These are phyloP conservation scores for Corydoras maculifer DNA, from an alignment of 2,113 vertebrate genomes.

Conservation along the genomic window DNA sequence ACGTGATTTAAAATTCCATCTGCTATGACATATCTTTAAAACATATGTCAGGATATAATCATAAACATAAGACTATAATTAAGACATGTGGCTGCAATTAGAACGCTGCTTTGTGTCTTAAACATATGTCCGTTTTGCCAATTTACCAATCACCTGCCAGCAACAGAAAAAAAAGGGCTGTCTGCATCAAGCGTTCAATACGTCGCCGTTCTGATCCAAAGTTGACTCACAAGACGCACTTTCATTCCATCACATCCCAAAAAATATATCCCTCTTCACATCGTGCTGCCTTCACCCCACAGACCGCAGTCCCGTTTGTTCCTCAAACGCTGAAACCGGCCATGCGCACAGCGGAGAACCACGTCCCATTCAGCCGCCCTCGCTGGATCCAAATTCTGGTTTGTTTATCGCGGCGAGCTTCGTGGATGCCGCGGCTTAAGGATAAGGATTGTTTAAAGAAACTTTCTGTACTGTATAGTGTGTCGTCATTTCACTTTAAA, in stretches of 20 bases:
- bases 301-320: too few relatives aligned
- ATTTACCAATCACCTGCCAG: slow-evolving; percentile 38
- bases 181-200: not conserved
- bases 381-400: too few relatives aligned
- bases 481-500: not conserved
- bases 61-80: slow-evolving; percentile 42
- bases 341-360: too few relatives aligned
- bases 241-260: not conserved
- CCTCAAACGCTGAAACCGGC: too few relatives aligned
- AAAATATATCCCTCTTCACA: not conserved
- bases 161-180: slow-evolving; percentile 43
- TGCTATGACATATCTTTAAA: slow-evolving; percentile 6
- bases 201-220: not conserved
- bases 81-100: slow-evolving; percentile 54
- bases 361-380: too few relatives aligned
- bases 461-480: not conserved
- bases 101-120: slow-evolving; percentile 59
- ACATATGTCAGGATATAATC: not conserved
- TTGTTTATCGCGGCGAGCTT: too few relatives aligned
- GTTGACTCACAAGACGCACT: not conserved
- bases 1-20: too few relatives aligned
- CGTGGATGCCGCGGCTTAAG: too few relatives aligned
- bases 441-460: not conserved
- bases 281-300: not conserved
- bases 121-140: slow-evolving; percentile 27